Base-by-base conservation (phyloP, 1,140 invertebrate species). In the Stegodyphus dumicola region DNA sequence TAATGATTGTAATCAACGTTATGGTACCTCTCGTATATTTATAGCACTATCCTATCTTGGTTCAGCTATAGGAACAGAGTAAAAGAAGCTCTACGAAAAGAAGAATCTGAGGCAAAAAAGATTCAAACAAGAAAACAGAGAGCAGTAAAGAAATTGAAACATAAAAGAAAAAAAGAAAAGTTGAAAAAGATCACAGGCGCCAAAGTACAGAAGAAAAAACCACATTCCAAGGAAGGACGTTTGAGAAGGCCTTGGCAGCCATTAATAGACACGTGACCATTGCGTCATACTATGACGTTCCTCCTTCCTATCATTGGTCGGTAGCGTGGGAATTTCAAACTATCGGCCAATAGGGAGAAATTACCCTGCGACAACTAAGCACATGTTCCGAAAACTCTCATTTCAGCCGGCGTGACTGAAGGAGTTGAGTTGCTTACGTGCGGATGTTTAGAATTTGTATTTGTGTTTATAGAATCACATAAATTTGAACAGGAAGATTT, bases 221-320 rank as follows among this genome's bases (percentile, higher is more conserved):
- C 51, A 53, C 73, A 85, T 85, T 85, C 81, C 66, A 75, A 51
- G 74, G 81, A 85, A 85, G 81, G 81, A 85, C 81, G 81, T 85
- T 85, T 85, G n/a, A 85, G 53, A 85, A 85, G 74, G 81, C 81
- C 81, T 85, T 85, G 81, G 81, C 81, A 85, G 74, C 81, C 81
- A 85, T 85, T 85, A 85, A 70, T 69, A 69, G 11, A 11, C 73
- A 85, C 69, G 80, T 83, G 80, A 83, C 69, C 33, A 7, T 64
- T 33, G 49, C 81, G 81, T 85, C 81, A 85, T 48, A 18, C 7
- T 10, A 17, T 85, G 81, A 85, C 81, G 81, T 85, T 51, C n/a
- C 33, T 9, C 74, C 17, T 85, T 33, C 53, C 66, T 75, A 85
- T 74, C 49, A 85, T 85, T 85, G 81, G 81, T 85, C 73, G 81